Conservation (phyloP, 2,888 invertebrate species). For the Rhingia campestris region DNA sequence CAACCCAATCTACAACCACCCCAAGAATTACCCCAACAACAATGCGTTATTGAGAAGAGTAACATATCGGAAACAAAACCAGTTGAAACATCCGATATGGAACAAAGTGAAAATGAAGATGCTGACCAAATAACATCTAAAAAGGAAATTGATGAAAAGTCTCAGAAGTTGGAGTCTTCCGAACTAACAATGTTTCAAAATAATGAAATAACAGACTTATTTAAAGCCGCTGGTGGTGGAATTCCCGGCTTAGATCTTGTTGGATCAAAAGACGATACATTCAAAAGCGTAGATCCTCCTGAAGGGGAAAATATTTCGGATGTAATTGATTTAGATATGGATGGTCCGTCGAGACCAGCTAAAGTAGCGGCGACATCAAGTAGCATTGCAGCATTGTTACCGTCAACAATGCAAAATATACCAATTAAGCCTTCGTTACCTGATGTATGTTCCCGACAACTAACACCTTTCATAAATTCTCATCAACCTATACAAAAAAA, state of each 20-base stretch:
- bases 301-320: conserved; percentile 65
- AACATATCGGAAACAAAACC: background rate
- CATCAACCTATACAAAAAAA: conserved; percentile 69
- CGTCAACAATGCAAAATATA: conserved; percentile 8
- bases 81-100: conserved; percentile 19
- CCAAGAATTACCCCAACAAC: conserved; percentile 4
- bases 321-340: conserved; percentile 65
- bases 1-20: background rate
- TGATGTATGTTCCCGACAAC: background rate
- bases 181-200: conserved; percentile 32
- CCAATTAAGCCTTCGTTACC: background rate
- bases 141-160: conserved; percentile 46
- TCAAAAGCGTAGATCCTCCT: conserved; percentile 74
- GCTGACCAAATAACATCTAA: conserved; percentile 78
- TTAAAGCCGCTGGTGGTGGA: conserved; percentile 81
- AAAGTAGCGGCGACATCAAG: conserved; percentile 37
- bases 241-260: conserved; percentile 90
- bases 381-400: background rate
- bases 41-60: background rate
- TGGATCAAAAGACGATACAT: conserved; percentile 82
- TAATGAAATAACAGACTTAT: conserved; percentile 77
- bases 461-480: background rate
- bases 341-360: conserved; percentile 56
- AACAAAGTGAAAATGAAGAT: conserved; percentile 75
- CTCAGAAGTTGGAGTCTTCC: background rate